Percentiles rank a stretch among this genome's conserved stretches.
Evolutionary conservation across 2,888 invertebrate species (phyloP).

Genomic region (Drosophila nr. fundita): DNA sequence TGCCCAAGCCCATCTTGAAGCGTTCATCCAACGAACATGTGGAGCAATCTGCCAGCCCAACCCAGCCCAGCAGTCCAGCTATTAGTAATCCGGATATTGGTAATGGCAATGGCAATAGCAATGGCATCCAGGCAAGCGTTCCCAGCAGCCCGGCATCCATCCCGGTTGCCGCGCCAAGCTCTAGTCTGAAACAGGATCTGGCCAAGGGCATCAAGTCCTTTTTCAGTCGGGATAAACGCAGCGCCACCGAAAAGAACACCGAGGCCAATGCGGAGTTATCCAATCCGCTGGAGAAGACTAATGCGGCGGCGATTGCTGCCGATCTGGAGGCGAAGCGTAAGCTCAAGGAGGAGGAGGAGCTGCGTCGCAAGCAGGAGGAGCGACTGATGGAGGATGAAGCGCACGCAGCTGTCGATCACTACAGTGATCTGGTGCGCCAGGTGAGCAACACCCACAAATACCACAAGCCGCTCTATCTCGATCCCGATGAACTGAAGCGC

Average conservation of each 20-base stretch:
- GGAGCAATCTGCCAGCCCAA: conserved; percentile 63
- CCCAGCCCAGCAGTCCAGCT: conserved; percentile 57
- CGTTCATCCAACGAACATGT: conserved; percentile 85
- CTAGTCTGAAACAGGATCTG: conserved; percentile 68
- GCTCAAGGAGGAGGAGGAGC: conserved; percentile 81
- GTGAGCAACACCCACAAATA: conserved; percentile 86
- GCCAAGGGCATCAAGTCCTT: conserved; percentile 82
- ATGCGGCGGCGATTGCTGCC: conserved; percentile 70
- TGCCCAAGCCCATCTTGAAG: conserved; percentile 93
- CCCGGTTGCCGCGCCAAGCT: background rate
- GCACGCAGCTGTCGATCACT: conserved; percentile 91
- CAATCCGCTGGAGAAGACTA: conserved; percentile 67
- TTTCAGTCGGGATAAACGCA: conserved; percentile 82
- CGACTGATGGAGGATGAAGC: conserved; percentile 87
- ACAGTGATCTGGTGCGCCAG: conserved; percentile 91
- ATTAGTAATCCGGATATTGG: conserved; percentile 8
- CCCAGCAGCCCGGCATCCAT: conserved; percentile 3
- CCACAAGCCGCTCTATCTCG: conserved; percentile 87
- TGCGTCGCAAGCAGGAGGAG: conserved; percentile 78
- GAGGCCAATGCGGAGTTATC: conserved; percentile 78
- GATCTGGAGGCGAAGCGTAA: conserved; percentile 84
- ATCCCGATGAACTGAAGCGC: conserved; percentile 88
- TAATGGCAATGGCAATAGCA: conserved; percentile 13
- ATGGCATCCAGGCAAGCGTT: background rate
- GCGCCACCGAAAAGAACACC: conserved; percentile 80